Base-by-base conservation (phyloP, 2,113 vertebrate genomes). In the Platycercus adscitus region DNA sequence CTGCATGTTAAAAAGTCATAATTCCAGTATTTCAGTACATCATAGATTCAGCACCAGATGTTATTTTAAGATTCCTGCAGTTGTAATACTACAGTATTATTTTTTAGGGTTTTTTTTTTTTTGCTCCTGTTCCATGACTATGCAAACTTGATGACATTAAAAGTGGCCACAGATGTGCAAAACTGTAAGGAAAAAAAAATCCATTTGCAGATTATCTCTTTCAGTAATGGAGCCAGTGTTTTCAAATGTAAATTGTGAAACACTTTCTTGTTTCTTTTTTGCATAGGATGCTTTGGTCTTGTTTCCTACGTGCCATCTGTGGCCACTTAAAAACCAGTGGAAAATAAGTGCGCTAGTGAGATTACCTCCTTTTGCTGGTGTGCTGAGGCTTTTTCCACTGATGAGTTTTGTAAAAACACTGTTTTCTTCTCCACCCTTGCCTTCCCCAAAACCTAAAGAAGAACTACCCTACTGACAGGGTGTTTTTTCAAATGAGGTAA, bases 21-120 rank as follows among this genome's bases (percentile, higher is more conserved):
- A 98, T 98, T 99, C 98, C 98, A 99, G 98, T 99, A 99, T 98
- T 98, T 98, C 98, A 98, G 98, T 98, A 98, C 94, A 98, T 97
- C 79, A 35, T 96, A 98, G 97, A 98, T 96, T 98, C 98, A 99
- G 99, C 99, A 99, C 99, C 99, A 99, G 98, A 98, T 97, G 97
- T 97, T 98, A 98, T 94, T 96, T 97, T 98, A 97, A 97, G 96
- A 97, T 97, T 98, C 97, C 97, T 97, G 97, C 96, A 97, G 95
- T 97, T 91, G 94, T 93, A 94, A 95, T 43, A 97, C 96, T 97
- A 97, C 97, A 98, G 97, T 80, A 97, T 97, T 96, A 77, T 94
- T 82, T 95, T 96, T 80, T 52, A 25, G 86, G 86, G 92, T 3
- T 41, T 78, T 66, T 90, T 37, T 37, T n/a, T 98, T 97, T 98